These are phyloP conservation scores for Pecten maximus DNA, from an alignment of 2,888 invertebrate species.

Conservation along the genomic window DNA sequence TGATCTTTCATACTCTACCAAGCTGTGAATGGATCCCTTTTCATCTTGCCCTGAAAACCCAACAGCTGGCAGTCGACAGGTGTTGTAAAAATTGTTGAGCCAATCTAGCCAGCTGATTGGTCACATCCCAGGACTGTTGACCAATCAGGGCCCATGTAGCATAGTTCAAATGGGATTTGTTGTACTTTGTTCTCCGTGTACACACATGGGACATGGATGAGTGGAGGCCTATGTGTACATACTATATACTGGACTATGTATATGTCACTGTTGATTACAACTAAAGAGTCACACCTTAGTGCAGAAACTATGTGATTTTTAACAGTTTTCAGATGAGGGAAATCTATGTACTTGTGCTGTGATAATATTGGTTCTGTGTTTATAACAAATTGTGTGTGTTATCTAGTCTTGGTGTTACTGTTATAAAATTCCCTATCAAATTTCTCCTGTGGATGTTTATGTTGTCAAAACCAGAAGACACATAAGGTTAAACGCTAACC, in stretches of 20 bases:
- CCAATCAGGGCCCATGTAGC: constrained; percentile 56
- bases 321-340: not conserved
- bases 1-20: not conserved
- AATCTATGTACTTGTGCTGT: not conserved
- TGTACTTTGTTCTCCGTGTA: constrained; percentile 54
- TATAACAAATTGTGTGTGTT: constrained; percentile 6
- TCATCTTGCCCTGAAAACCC: constrained; percentile 37
- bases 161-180: constrained; percentile 56
- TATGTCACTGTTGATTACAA: constrained; percentile 16
- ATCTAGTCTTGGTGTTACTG: not conserved
- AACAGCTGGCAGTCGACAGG: constrained; percentile 55
- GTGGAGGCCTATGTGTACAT: constrained; percentile 10
- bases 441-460: constrained; percentile 22
- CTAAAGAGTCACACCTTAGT: not conserved
- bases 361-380: constrained; percentile 7
- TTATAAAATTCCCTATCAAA: not conserved
- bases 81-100: constrained; percentile 48
- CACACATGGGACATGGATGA: constrained; percentile 33
- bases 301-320: constrained; percentile 6
- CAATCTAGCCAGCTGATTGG: constrained; percentile 47
- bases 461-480: constrained; percentile 16
- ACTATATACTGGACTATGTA: constrained; percentile 16
- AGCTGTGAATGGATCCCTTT: constrained; percentile 27
- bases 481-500: not conserved
- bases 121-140: constrained; percentile 31